Evolutionary conservation across 2,888 invertebrate genomes (phyloP).

Genomic region (Asteroscopus sphinx): DNA sequence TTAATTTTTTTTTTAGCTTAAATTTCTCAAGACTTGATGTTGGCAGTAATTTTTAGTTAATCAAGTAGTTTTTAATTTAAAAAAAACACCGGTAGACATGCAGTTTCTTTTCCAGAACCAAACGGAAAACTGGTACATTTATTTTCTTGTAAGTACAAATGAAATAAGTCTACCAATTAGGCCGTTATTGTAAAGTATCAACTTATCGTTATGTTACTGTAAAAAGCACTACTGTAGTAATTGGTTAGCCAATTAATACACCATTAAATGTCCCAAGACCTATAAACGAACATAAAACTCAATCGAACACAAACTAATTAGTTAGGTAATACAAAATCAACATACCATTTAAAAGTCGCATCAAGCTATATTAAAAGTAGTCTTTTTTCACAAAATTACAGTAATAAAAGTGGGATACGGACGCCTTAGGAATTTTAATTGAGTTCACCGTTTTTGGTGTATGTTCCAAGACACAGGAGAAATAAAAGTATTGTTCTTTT

Average conservation of each 20-base stretch:
- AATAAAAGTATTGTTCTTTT: constrained; percentile 3
- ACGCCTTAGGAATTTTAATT: constrained; percentile 82
- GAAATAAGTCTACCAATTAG: too few species aligned
- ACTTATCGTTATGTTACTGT: background rate
- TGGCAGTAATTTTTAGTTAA: too few species aligned
- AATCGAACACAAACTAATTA: constrained; percentile 51
- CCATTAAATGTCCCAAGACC: constrained; percentile 12
- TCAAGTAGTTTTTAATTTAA: too few species aligned
- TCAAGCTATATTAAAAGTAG: constrained; percentile 54
- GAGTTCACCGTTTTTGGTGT: constrained; percentile 69
- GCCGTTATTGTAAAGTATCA: too few species aligned
- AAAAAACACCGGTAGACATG: too few species aligned
- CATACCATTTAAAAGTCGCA: constrained; percentile 49
- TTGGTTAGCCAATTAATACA: background rate
- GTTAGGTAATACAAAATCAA: constrained; percentile 59
- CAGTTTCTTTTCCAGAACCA: too few species aligned
- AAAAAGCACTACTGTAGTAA: background rate
- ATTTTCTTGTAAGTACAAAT: too few species aligned
- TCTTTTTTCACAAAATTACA: constrained; percentile 75
- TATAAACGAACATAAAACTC: constrained; percentile 25
- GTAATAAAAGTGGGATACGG: constrained; percentile 73
- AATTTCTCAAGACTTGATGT: too few species aligned
- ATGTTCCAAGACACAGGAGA: constrained; percentile 48
- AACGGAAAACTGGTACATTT: too few species aligned
- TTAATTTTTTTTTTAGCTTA: too few species aligned